Conservation (phyloP, 2,797 vertebrate species). For the Oceanodroma leucorhoa region DNA sequence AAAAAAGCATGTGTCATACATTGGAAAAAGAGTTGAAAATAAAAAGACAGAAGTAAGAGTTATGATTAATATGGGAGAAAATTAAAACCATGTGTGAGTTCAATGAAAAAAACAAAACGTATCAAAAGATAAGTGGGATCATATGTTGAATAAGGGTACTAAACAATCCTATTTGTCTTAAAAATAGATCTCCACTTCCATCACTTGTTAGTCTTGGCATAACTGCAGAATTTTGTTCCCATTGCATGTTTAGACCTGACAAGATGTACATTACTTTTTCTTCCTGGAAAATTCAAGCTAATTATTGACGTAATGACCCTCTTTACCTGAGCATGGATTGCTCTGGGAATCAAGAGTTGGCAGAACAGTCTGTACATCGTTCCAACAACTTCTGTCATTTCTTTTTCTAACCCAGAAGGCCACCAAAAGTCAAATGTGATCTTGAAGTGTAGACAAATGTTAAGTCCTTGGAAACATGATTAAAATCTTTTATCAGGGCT, state of each 20-base stretch:
- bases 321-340: conserved; percentile 18
- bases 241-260: conserved; percentile 27
- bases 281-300: conserved; percentile 29
- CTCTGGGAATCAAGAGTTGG: conserved; percentile 17
- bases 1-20: not conserved
- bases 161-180: not conserved
- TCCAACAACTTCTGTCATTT: not conserved
- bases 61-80: not conserved
- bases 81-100: not conserved
- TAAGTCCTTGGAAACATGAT: not conserved
- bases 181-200: conserved; percentile 34
- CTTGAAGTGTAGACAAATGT: not conserved
- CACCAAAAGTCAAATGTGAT: not conserved
- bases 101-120: not conserved
- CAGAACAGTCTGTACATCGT: not conserved
- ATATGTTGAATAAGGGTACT: not conserved
- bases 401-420: not conserved
- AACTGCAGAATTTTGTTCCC: conserved; percentile 36
- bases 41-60: not conserved
- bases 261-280: not conserved
- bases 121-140: not conserved
- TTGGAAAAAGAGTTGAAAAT: not conserved
- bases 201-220: conserved; percentile 44
- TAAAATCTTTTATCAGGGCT: not conserved
- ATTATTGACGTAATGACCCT: not conserved